phyloP scores from a whole-genome alignment of 2,113 vertebrate genomes.

The Melozone crissalis region DNA sequence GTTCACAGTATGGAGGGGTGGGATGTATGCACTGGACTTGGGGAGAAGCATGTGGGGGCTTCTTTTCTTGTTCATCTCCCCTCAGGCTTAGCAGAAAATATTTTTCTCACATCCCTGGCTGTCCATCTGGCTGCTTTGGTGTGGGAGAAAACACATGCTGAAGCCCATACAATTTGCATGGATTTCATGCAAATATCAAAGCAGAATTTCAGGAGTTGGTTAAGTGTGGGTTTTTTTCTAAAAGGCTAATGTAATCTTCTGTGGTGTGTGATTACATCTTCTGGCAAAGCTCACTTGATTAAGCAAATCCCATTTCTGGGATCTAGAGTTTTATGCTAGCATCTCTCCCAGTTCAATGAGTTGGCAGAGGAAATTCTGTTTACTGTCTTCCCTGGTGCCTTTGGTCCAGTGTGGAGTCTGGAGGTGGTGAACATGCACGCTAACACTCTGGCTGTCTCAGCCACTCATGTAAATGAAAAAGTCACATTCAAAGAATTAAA shows the following conservation, averaged over 20 bases:
- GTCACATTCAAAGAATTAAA: neutral
- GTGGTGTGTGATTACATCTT: neutral
- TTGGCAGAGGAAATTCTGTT: neutral
- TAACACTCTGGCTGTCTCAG: neutral
- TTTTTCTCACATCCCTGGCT: slow-evolving; percentile 30
- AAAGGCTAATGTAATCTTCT: neutral
- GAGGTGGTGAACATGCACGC: neutral
- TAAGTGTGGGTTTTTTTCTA: neutral
- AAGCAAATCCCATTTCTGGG: neutral
- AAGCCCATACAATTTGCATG: slow-evolving; percentile 2
- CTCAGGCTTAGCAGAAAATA: neutral
- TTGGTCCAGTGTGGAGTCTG: neutral
- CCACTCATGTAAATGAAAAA: neutral
- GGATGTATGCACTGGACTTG: neutral
- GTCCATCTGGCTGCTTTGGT: slow-evolving; percentile 32
- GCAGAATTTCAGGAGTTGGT: slow-evolving; percentile 39
- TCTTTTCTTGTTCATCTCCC: neutral
- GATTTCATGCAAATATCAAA: slow-evolving; percentile 39
- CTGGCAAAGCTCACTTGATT: neutral
- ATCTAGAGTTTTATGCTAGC: neutral
- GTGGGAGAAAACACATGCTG: slow-evolving; percentile 23
- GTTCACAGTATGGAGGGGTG: too few relatives aligned
- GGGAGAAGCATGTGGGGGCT: neutral
- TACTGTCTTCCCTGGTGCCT: neutral
- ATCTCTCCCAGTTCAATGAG: neutral